Base-by-base conservation (phyloP, 2,113 vertebrate genomes). In the Scortum barcoo region DNA sequence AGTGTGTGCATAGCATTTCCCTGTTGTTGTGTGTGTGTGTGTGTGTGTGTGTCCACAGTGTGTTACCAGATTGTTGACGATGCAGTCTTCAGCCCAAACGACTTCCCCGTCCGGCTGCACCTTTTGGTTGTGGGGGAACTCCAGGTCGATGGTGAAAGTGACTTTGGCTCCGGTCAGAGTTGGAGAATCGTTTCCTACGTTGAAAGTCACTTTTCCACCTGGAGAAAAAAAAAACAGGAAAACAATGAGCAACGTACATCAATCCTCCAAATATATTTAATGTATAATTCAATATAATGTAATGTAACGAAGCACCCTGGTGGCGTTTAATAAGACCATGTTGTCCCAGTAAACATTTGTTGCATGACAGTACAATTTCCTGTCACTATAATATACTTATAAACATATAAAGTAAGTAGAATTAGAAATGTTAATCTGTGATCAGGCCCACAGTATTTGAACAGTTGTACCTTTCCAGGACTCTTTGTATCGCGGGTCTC, bases 161-260 rank as follows among this genome's bases (percentile, higher is more conserved):
- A 96, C 91, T 66, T 94, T 95, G 57, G 97, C 97, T 7, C 95
- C 97, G 1, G 94, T 89, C 83, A 99, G 91, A 10, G 97, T 98
- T 6, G 98, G 97, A 1, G 96, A 96, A 20, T 99, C 97, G 14
- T 96, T 98, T 28, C 90, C 94, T 33, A 98, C 93, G 33, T 96
- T 93, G 74, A 98, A 95, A 12, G 93, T 90, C 61, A 98, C 94
- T 7, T 91, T 91, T 8, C 97, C 97, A 2, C 97, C 97, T 99
- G 86, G 4, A 51, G 0, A 10, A 70, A 67, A 70, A 67, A 50
- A 22, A 48, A 5, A 81, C 24, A 72, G 1, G 7, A 24, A 22
- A 75, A 36, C 33, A 11, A 5, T 8, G 68, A 24, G 13, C 16
- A 6, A 22, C 16, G 8, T 12, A 28, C 7, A 58, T 51, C 56